A percentile compares a stretch with the other conserved stretches of the same genome.
Evolutionary conservation across 1,140 invertebrate species (phyloP).

Genomic region (Drosophila triauraria): DNA sequence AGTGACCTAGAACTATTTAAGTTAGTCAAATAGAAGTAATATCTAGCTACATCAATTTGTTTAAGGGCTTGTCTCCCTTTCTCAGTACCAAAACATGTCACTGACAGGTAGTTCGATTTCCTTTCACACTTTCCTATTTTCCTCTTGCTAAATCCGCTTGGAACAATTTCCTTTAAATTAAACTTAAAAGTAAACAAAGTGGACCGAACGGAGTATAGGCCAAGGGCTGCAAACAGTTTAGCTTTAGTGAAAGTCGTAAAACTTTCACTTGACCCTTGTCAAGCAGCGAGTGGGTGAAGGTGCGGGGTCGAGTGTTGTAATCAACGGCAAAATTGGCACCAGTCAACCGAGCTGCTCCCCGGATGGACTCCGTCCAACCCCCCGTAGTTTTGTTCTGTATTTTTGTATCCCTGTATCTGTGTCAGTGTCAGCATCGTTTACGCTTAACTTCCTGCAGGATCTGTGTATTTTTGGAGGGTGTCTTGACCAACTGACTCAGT

Average conservation of each 20-base stretch:
- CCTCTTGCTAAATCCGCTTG: slow-evolving; percentile 48
- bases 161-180: slow-evolving; percentile 75
- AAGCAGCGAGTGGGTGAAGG: slow-evolving; percentile 32
- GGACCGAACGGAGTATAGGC: slow-evolving; percentile 11
- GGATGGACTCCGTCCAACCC: not conserved
- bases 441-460: slow-evolving; percentile 54
- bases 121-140: slow-evolving; percentile 21
- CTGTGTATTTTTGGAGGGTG: slow-evolving; percentile 21
- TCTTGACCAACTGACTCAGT: slow-evolving; percentile 64
- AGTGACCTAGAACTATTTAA: not conserved
- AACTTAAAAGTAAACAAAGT: slow-evolving; percentile 76
- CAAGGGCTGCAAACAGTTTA: slow-evolving; percentile 44
- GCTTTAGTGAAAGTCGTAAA: slow-evolving; percentile 61
- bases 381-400: slow-evolving; percentile 4
- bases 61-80: not conserved
- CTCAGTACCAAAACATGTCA: not conserved
- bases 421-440: slow-evolving; percentile 71
- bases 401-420: slow-evolving; percentile 37
- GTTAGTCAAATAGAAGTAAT: too few species aligned
- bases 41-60: too few species aligned
- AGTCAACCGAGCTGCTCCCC: slow-evolving; percentile 45
- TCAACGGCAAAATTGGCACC: slow-evolving; percentile 79
- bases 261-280: slow-evolving; percentile 81
- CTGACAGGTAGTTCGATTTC: slow-evolving; percentile 6
- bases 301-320: slow-evolving; percentile 62